Conservation (phyloP, 2,888 invertebrate species). For the Mycalesis mineus region DNA sequence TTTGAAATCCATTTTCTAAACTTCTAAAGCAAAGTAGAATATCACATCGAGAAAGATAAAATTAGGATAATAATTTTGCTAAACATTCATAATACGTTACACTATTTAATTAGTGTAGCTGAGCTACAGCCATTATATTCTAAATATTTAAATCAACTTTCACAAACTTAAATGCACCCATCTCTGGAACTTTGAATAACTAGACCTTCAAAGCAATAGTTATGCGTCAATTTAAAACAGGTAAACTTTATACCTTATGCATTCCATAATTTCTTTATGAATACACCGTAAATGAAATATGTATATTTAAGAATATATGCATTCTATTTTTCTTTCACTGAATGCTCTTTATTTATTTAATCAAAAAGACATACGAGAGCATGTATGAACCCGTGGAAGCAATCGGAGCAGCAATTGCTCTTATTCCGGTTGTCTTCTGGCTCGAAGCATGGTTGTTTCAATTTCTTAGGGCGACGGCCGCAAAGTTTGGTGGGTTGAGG, state of each 20-base stretch:
- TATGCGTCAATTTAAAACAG: no score
- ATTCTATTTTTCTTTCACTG: not conserved
- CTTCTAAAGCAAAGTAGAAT: slow-evolving; percentile 18
- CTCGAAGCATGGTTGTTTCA: slow-evolving; percentile 63
- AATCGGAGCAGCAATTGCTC: slow-evolving; percentile 69
- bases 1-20: slow-evolving; percentile 15
- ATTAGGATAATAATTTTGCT: slow-evolving; percentile 4
- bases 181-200: no score
- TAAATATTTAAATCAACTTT: not conserved
- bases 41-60: slow-evolving; percentile 23
- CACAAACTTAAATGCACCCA: not conserved
- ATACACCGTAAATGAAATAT: no score
- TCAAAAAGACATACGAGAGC: slow-evolving; percentile 77
- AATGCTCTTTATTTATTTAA: slow-evolving; percentile 42
- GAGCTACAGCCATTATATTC: slow-evolving; percentile 11
- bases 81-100: not conserved
- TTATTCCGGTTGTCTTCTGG: slow-evolving; percentile 52
- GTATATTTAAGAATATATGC: no score
- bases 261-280: no score
- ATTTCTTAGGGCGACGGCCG: slow-evolving; percentile 55
- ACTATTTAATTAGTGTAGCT: slow-evolving; percentile 8
- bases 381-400: slow-evolving; percentile 70
- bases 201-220: no score
- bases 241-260: no score
- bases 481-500: slow-evolving; percentile 57